These are phyloP conservation scores for Axis porcinus DNA, from an alignment of 2,113 vertebrate genomes.

Conservation along the genomic window DNA sequence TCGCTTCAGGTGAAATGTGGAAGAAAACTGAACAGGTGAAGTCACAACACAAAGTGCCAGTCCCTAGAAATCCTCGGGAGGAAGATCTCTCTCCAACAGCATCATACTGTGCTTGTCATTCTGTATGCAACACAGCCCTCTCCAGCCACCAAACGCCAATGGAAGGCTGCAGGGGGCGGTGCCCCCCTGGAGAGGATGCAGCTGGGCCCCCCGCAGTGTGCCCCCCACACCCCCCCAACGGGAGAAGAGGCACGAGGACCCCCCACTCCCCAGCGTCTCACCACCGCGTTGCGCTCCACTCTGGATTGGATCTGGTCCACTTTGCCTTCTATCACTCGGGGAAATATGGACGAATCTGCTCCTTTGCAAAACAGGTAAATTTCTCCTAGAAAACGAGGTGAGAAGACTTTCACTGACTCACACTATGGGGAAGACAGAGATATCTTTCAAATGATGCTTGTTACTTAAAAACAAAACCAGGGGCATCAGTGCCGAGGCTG, in stretches of 20 bases:
- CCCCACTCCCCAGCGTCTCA: slow-evolving; percentile 73
- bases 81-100: neutral
- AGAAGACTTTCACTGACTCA: neutral
- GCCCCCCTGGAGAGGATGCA: rapidly evolving
- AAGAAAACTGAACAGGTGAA: neutral
- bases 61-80: neutral
- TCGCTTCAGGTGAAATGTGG: neutral
- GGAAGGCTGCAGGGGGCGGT: neutral
- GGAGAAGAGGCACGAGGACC: rapidly evolving
- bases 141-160: neutral
- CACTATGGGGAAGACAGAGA: neutral
- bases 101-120: neutral
- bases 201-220: neutral
- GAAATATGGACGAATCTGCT: slow-evolving; percentile 97
- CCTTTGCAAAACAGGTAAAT: slow-evolving; percentile 97
- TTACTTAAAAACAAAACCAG: neutral
- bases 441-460: neutral
- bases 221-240: rapidly evolving
- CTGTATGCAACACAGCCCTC: rapidly evolving
- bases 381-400: slow-evolving; percentile 82
- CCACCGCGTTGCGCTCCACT: slow-evolving; percentile 97
- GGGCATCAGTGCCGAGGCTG: rapidly evolving
- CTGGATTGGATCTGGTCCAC: slow-evolving; percentile 90
- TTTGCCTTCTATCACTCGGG: slow-evolving; percentile 93
- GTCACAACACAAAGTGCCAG: neutral